Evolutionary conservation across 2,888 invertebrate species (phyloP).

Genomic region (Dryocosmus kuriphilus): DNA sequence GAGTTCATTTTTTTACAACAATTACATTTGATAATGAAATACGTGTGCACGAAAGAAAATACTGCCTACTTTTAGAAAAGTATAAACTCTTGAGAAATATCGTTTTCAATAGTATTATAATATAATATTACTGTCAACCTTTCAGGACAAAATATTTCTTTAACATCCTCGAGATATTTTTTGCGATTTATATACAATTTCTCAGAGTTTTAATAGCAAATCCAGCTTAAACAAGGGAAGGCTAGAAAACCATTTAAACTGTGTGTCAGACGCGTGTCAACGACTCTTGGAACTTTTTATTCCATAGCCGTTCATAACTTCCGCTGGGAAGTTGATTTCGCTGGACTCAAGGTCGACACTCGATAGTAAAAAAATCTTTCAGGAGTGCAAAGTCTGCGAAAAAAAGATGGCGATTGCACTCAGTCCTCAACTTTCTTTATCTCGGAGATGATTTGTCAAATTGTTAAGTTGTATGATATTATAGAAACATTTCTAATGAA

Average conservation of each 20-base stretch:
- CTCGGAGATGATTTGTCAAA: neutral
- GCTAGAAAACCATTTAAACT: neutral
- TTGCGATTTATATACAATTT: accelerated
- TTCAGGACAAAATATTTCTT: neutral
- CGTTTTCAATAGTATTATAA: no score
- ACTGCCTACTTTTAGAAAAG: neutral
- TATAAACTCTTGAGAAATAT: neutral
- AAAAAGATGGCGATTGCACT: conserved; percentile 19
- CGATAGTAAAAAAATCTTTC: conserved; percentile 25
- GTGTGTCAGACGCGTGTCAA: conserved; percentile 27
- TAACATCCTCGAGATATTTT: neutral
- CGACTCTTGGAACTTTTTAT: conserved; percentile 28
- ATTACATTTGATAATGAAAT: neutral
- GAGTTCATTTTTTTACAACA: neutral
- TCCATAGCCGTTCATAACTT: conserved; percentile 28
- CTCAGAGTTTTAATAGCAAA: neutral
- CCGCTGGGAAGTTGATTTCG: conserved; percentile 35
- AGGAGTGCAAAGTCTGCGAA: conserved; percentile 21
- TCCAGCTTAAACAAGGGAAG: neutral
- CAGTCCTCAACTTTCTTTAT: conserved; percentile 15
- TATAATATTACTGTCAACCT: neutral
- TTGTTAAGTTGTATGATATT: neutral
- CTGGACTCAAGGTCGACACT: conserved; percentile 33
- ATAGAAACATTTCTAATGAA: neutral
- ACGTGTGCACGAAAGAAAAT: neutral